Evolutionary conservation across 2,113 vertebrate genomes (phyloP).

Genomic region (Chamaea fasciata): DNA sequence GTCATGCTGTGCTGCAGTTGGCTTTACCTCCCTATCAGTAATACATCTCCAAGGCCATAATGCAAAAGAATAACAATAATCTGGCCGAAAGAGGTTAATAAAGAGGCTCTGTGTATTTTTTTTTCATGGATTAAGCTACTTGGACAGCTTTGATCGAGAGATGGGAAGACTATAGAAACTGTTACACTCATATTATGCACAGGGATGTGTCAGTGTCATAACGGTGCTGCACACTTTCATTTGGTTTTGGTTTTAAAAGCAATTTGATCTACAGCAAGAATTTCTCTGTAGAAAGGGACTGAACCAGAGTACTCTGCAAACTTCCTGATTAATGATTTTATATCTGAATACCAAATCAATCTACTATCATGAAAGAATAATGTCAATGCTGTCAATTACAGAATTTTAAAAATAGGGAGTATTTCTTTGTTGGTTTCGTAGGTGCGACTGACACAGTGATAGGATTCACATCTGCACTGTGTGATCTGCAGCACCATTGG

Average conservation of each 20-base stretch:
- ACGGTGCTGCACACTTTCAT: background rate
- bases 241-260: background rate
- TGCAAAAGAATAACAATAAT: conserved; percentile 61
- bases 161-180: background rate
- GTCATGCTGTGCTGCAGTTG: conserved; percentile 24
- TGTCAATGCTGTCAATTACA: background rate
- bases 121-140: conserved; percentile 22
- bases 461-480: background rate
- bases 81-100: conserved; percentile 44
- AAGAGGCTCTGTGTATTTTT: conserved; percentile 15
- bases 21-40: conserved; percentile 24
- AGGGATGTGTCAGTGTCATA: background rate
- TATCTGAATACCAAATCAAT: background rate
- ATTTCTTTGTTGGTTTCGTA: background rate
- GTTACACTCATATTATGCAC: background rate
- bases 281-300: background rate
- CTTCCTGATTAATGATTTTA: background rate
- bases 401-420: fast-evolving
- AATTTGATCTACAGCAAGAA: background rate
- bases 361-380: background rate
- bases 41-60: conserved; percentile 46
- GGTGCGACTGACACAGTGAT: background rate
- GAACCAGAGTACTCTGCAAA: background rate
- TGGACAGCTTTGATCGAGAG: conserved; percentile 12
- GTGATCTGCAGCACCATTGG: background rate